A percentile compares a stretch with the other conserved stretches of the same genome.
Conservation (phyloP, 2,113 vertebrate genomes). For the Mellivora capensis region DNA sequence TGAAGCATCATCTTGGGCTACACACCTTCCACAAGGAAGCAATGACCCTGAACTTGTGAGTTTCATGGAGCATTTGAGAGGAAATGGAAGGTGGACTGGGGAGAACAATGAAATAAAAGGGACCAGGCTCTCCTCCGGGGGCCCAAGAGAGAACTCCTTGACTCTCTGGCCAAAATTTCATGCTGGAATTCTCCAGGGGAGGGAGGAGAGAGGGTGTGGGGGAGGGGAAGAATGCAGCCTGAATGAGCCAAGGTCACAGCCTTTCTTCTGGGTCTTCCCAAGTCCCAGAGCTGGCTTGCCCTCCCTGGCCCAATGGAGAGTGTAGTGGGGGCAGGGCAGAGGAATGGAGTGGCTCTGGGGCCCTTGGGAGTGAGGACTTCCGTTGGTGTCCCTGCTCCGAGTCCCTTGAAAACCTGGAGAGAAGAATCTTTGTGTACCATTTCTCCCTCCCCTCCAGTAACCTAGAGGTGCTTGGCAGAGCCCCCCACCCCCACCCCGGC, state of each 20-base stretch:
- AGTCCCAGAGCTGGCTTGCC: background rate
- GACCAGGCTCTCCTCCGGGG: background rate
- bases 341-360: background rate
- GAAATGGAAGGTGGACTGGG: background rate
- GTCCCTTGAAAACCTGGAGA: background rate
- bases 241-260: background rate
- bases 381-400: background rate
- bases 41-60: background rate
- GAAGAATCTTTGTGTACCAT: background rate
- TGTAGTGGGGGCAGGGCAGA: background rate
- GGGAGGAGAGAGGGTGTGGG: background rate
- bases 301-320: background rate
- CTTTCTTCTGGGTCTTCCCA: background rate
- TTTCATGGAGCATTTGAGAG: background rate
- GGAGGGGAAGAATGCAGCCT: background rate
- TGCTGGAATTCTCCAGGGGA: background rate
- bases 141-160: background rate
- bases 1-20: background rate
- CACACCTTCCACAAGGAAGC: accelerated
- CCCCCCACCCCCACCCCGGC: background rate
- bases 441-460: no score
- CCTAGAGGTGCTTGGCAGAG: background rate
- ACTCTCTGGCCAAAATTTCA: background rate
- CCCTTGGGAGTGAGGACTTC: background rate
- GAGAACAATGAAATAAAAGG: no score